Evolutionary conservation across 1,140 invertebrate genomes (phyloP).

Genomic region (Temnothorax nylanderi): DNA sequence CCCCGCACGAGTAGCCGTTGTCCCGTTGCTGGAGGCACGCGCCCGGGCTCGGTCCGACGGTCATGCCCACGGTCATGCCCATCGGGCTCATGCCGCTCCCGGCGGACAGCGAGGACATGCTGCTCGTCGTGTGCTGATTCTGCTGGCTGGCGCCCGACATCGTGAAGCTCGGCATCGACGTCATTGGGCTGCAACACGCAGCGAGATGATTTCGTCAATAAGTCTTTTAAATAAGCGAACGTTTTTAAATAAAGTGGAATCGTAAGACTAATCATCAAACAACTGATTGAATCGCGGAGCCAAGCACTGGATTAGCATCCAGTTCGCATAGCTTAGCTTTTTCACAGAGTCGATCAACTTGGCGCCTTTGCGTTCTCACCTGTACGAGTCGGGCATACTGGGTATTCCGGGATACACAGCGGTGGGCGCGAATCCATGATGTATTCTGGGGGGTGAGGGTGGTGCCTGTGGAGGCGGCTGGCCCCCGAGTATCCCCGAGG

Average conservation of each 20-base stretch:
- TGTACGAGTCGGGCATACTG: conserved; percentile 88
- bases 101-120: conserved; percentile 82
- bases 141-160: conserved; percentile 82
- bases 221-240: too few relatives aligned
- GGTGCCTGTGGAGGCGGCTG: conserved; percentile 82
- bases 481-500: conserved; percentile 78
- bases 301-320: background rate
- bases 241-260: background rate
- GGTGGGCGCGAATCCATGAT: conserved; percentile 83
- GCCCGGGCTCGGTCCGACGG: conserved; percentile 86
- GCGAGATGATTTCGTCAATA: background rate
- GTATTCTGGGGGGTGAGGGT: conserved; percentile 83
- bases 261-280: background rate
- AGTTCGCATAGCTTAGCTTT: background rate
- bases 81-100: conserved; percentile 85
- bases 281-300: background rate
- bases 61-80: conserved; percentile 85
- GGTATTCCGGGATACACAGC: conserved; percentile 84
- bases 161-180: conserved; percentile 87
- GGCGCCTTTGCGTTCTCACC: conserved; percentile 81
- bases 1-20: conserved; percentile 88
- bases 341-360: background rate
- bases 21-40: conserved; percentile 90
- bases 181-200: conserved; percentile 84
- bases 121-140: conserved; percentile 81